Evolutionary conservation across 2,113 vertebrate species (phyloP).

Genomic region (Muntiacus reevesi): DNA sequence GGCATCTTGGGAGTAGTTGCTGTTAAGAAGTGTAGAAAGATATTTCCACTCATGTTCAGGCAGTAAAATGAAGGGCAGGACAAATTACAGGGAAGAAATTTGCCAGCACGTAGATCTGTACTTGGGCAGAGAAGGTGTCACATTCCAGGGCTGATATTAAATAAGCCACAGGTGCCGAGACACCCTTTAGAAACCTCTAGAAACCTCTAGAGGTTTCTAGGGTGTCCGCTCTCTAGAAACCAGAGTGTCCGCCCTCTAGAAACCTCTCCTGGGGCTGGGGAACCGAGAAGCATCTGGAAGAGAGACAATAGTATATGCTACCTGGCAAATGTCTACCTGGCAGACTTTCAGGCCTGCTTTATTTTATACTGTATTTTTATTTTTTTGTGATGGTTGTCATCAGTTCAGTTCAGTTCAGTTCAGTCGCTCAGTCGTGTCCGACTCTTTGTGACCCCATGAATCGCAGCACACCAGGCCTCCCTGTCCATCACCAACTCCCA

Average conservation of each 20-base stretch:
- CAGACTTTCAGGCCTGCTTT: not conserved
- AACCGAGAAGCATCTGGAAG: conserved; percentile 25
- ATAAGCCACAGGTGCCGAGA: conserved; percentile 59
- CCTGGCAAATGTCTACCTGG: not conserved
- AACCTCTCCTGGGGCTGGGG: not conserved
- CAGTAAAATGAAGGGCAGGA: conserved; percentile 13
- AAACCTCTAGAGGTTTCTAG: too few relatives aligned
- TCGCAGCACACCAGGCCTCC: too few relatives aligned
- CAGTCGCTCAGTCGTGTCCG: too few relatives aligned
- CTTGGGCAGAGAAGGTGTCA: conserved; percentile 62
- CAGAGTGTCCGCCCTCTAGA: too few relatives aligned
- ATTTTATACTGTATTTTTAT: not conserved
- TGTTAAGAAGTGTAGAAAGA: conserved; percentile 15
- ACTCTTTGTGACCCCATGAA: too few relatives aligned
- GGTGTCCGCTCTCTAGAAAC: too few relatives aligned
- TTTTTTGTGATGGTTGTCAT: not conserved
- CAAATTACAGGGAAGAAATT: conserved; percentile 48
- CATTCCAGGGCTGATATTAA: conserved; percentile 65
- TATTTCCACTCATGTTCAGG: conserved; percentile 48
- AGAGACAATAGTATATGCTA: not conserved
- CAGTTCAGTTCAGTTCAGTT: too few relatives aligned
- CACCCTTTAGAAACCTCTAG: not conserved
- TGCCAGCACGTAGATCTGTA: conserved; percentile 64
- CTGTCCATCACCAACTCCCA: too few relatives aligned
- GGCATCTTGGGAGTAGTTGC: not conserved